A percentile compares a stretch with the other conserved stretches of the same genome.
Evolutionary conservation across 2,113 vertebrate genomes (phyloP).

Genomic region (Empidonax traillii): DNA sequence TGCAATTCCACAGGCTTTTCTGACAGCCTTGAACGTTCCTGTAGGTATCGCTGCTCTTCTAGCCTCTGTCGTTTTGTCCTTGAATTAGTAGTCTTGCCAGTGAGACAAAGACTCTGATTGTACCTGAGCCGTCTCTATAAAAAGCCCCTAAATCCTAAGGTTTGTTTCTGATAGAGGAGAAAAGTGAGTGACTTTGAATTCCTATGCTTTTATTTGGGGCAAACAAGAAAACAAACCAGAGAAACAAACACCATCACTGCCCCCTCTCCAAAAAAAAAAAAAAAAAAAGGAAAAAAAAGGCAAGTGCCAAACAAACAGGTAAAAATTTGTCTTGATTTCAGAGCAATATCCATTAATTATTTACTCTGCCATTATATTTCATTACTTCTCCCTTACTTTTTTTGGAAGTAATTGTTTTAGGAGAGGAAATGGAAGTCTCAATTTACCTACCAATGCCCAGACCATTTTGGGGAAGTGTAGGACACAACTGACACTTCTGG

Average conservation of each 20-base stretch:
- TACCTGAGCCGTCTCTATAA: not conserved
- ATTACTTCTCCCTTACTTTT: not conserved
- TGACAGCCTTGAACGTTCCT: not conserved
- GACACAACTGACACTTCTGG: rapidly evolving
- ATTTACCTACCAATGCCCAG: not conserved
- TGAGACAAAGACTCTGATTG: not conserved
- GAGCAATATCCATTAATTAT: not conserved
- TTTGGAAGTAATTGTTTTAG: not conserved
- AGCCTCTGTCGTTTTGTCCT: not conserved
- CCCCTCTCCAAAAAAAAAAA: too few relatives aligned
- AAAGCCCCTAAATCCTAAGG: not conserved
- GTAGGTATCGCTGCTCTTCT: not conserved
- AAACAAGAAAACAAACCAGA: not conserved
- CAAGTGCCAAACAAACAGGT: not conserved
- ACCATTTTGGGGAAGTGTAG: not conserved
- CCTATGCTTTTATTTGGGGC: not conserved
- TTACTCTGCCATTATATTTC: not conserved
- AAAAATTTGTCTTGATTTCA: not conserved
- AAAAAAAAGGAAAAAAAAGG: not conserved
- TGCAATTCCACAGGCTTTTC: not conserved
- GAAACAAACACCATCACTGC: not conserved
- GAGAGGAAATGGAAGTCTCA: rapidly evolving
- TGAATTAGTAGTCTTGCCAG: not conserved
- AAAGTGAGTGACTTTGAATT: not conserved
- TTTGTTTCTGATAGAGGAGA: not conserved